Evolutionary conservation across 2,888 invertebrate genomes (phyloP), one percentile per base, ranked within the genome.

Genomic region (Apamea crenata): DNA sequence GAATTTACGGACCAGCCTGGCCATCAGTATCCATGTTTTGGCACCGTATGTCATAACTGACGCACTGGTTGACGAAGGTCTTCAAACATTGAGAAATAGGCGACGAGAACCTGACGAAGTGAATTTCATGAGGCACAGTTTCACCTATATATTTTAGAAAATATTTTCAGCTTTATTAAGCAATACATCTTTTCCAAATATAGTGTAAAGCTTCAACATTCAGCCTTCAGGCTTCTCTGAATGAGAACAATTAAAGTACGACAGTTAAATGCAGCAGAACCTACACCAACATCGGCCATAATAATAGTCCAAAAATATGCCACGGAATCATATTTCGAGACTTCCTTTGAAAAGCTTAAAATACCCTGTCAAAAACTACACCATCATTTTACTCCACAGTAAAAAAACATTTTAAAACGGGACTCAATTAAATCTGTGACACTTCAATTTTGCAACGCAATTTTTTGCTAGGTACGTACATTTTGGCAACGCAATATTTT

Each of bases 341-440:
- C 29, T n/a, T 36, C 18, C 40, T 44, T 29, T 70, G 14, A 40
- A 63, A 63, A 40, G 50, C 40, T 29, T 50, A 40, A 63, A 53
- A 44, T 50, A 29, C 1, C n/a, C 47, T 44, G 47, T 67, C 74
- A 67, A 61, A 70, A 74, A 66, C 66, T 61, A 50, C 50, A 47
- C 67, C 12, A 65, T 36, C 67, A 78, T 79, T 83, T 74, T 74
- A 70, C 67, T 72, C 47, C 50, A 71, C 66, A 70, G 72, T 25
- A 69, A 86, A 83, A 78, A 76, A 75, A 72, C 6, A 61, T 40
- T 81, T 77, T 86, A 71, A 44, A 71, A 77, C 69, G 71, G 59
- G 73, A 74, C 78, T 87, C 83, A 82, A 88, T 88, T 87, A 85
- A 88, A 85, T 74, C 65, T 75, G 59, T 82, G 89, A 82, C 87